Evolutionary conservation across 2,113 vertebrate genomes (phyloP).

Genomic region (Castor canadensis): DNA sequence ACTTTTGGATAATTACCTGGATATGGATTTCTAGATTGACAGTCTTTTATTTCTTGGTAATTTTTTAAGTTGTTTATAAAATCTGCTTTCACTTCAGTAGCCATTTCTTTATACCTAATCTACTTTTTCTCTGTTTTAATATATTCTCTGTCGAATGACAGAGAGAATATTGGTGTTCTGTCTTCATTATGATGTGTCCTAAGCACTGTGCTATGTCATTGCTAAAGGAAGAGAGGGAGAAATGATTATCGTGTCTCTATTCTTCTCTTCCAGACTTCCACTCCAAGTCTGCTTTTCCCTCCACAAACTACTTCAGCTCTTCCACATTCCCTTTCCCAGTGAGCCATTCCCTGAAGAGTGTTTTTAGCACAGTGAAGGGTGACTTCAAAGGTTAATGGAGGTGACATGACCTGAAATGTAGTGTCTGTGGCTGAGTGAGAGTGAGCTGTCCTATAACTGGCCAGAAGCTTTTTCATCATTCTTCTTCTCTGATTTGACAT

Average conservation of each 20-base stretch:
- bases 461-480: background rate
- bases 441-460: background rate
- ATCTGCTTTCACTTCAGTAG: background rate
- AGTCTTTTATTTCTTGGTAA: constrained; percentile 1
- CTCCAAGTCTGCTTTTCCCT: background rate
- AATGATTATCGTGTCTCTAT: background rate
- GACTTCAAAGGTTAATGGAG: background rate
- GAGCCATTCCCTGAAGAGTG: background rate
- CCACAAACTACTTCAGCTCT: background rate
- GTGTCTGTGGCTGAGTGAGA: background rate
- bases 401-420: background rate
- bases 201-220: background rate
- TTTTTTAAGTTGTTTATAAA: background rate
- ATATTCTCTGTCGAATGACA: background rate
- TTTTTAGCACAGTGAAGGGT: background rate
- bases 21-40: background rate
- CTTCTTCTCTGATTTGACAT: background rate
- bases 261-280: background rate
- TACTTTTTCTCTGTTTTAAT: background rate
- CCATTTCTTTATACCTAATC: background rate
- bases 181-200: background rate
- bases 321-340: background rate
- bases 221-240: background rate
- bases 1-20: background rate
- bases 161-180: background rate